Conservation (phyloP, 2,797 vertebrate species). For the Acanthornis magna region DNA sequence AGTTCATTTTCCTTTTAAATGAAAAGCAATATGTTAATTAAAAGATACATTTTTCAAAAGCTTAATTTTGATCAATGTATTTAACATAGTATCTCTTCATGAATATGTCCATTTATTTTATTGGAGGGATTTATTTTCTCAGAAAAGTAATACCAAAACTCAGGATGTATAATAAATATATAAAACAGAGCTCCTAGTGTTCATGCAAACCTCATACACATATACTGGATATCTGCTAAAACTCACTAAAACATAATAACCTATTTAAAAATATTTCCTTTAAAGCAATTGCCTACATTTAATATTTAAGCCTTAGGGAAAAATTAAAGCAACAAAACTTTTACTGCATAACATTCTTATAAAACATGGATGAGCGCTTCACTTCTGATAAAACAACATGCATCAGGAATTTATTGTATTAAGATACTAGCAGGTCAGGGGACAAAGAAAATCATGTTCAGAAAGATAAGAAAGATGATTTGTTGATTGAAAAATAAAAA, state of each 20-base stretch:
- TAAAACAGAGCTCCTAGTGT: neutral
- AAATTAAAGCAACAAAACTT: conserved; percentile 29
- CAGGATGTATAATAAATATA: neutral
- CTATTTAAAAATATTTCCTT: conserved; percentile 11
- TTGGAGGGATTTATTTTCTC: neutral
- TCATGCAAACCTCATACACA: neutral
- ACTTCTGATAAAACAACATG: neutral
- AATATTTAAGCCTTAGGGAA: conserved; percentile 30
- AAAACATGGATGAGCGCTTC: conserved; percentile 8
- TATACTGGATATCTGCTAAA: neutral
- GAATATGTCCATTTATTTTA: neutral
- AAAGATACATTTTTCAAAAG: neutral
- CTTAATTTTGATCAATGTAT: neutral
- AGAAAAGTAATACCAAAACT: neutral
- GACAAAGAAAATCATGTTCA: neutral
- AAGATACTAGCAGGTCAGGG: neutral
- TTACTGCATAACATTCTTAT: neutral
- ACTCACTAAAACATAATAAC: conserved; percentile 4
- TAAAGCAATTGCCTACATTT: neutral
- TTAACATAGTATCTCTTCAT: neutral
- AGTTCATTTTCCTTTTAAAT: neutral
- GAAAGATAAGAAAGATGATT: neutral
- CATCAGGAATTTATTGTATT: neutral
- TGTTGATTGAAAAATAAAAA: neutral
- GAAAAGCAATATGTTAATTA: neutral